Evolutionary conservation across 2,113 vertebrate genomes (phyloP), one percentile per base, ranked within the genome.

Genomic region (Calyptommatus sinebrachiatus): DNA sequence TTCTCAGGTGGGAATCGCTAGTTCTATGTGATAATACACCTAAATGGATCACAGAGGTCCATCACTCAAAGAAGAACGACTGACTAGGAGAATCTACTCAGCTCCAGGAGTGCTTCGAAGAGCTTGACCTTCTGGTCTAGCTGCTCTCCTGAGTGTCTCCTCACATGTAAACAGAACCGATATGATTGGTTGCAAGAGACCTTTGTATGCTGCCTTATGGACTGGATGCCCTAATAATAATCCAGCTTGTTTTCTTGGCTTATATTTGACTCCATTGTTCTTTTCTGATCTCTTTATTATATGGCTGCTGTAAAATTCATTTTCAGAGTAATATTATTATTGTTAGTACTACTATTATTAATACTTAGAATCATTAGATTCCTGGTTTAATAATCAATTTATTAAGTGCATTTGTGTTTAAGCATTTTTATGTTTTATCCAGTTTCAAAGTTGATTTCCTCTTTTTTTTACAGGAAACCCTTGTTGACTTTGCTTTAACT

Each of bases 401-500:
- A 9, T 0, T 0, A 0, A 71, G 9, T 71, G n/a, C 18, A 4
- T 66, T 29, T 28, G 26, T 31, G 66, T 12, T n/a, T 28, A 8
- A 1, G 1, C 2, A 0, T 20, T 28, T 45, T 1, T 1, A 20
- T 45, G 21, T 77, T n/a, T 1, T 73, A n/a, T 24, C 61, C 29
- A 78, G 12, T 57, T 45, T 45, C 18, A 16, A 20, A 7, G 1
- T 26, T 57, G 0, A 31, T 41, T 7, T n/a, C 1, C 16, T 80
- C 82, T 85, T 79, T 73, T 69, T 2, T 9, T 57, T 16, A 18
- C 84, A 99, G 98, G 98, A 99, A 89, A 96, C 95, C 1, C 90
- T 99, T 35, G 88, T 98, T 77, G 98, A 99, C 85, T 99, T 99
- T 88, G 88, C 95, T 73, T 94, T 99, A 88, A 98, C 97, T 26